Percentiles rank a stretch among this genome's conserved stretches.
phyloP scores from a whole-genome alignment of 2,797 vertebrate species.

The Oophaga sylvatica region DNA sequence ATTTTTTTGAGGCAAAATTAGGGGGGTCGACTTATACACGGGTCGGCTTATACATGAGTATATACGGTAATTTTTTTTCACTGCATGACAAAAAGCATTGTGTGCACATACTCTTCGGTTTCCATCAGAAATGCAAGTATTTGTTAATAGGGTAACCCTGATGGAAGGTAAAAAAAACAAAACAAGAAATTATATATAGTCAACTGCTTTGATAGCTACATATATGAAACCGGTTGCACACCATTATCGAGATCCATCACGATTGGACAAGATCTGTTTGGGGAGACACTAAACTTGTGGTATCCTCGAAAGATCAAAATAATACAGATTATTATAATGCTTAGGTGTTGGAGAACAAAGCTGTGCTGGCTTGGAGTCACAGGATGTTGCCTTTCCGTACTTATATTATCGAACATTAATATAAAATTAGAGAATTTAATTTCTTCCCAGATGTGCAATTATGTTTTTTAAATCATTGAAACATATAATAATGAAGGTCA shows the following conservation, averaged over 20 bases:
- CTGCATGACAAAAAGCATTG: too few species aligned
- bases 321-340: neutral
- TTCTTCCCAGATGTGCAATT: constrained; percentile 70
- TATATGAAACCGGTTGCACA: neutral
- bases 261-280: neutral
- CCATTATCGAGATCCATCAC: neutral
- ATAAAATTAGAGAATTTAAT: constrained; percentile 62
- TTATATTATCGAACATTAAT: constrained; percentile 59
- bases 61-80: too few species aligned
- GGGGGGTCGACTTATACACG: too few species aligned
- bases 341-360: neutral
- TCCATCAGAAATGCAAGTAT: neutral
- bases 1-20: too few species aligned
- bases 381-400: constrained; percentile 9
- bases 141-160: neutral
- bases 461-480: constrained; percentile 66
- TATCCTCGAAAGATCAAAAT: constrained; percentile 20
- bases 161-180: too few species aligned
- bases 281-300: neutral
- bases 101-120: neutral
- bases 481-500: constrained; percentile 39
- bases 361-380: neutral
- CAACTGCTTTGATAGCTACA: neutral
- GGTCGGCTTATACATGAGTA: too few species aligned
- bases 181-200: too few species aligned